phyloP scores from a whole-genome alignment of 2,888 invertebrate genomes.

The Fragum fragum region DNA sequence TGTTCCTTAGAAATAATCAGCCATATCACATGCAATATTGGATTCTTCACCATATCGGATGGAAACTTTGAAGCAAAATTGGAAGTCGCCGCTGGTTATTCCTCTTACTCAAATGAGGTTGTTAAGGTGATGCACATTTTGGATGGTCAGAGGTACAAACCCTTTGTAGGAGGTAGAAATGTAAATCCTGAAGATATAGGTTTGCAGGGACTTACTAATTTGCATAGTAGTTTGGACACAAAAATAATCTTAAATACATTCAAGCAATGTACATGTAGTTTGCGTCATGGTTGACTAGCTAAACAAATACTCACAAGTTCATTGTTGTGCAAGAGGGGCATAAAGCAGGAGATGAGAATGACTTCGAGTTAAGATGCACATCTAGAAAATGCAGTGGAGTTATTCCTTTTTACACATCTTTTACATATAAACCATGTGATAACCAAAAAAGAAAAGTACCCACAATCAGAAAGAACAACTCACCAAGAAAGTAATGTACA shows the following conservation, averaged over 20 bases:
- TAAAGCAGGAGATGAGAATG: constrained; percentile 26
- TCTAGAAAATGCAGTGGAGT: constrained; percentile 25
- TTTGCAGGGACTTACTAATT: constrained; percentile 14
- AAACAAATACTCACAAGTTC: constrained; percentile 12
- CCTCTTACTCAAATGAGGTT: constrained; percentile 20
- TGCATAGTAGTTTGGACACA: background rate
- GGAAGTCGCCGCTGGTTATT: constrained; percentile 20
- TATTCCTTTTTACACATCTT: background rate
- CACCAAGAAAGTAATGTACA: constrained; percentile 6
- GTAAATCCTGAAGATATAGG: constrained; percentile 15
- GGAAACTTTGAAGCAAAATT: constrained; percentile 2
- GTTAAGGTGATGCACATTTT: constrained; percentile 15
- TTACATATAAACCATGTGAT: constrained; percentile 5
- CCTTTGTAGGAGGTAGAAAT: constrained; percentile 25
- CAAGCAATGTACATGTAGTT: constrained; percentile 9
- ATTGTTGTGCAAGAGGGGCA: constrained; percentile 35
- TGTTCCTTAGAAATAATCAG: background rate
- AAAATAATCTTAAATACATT: constrained; percentile 29
- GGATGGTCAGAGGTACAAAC: background rate
- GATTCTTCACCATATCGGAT: background rate
- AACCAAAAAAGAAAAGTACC: background rate
- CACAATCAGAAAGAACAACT: background rate
- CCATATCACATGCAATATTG: constrained; percentile 13
- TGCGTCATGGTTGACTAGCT: constrained; percentile 19
- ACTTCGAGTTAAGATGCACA: background rate